Base-by-base conservation (phyloP, 2,888 invertebrate species). In the Torymus aiolomorphi region DNA sequence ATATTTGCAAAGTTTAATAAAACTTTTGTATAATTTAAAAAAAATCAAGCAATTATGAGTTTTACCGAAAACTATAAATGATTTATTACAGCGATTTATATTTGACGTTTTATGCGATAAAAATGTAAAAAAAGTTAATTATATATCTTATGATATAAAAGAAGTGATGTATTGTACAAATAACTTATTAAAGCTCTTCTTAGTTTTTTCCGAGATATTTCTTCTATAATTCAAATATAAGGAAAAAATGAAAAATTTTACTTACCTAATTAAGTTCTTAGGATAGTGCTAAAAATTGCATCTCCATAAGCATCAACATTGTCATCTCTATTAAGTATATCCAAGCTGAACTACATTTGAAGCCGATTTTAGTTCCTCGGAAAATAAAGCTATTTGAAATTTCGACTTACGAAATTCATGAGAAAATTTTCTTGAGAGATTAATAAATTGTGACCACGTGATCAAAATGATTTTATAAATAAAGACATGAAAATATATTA, bases 131-230 rank as follows among this genome's bases (percentile, higher is more conserved):
- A 54, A 24, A 20, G 59, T 63, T 72, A 20, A 59, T 65, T 66
- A 52, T 66, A 52, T 73, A 78, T 59, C 52, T 74, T 42, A 42
- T 42, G 42, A 66, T 42, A 56, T 77, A 54, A 70, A 62, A 4
- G 54, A 74, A 79, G 65, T 69, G 78, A 74, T 79, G 61, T 74
- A 78, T 74, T 79, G 74, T 79, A 79, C 69, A 79, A 79, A 74
- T 73, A 69, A 79, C 18, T 70, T 74, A 74, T 79, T 65, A 70
- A 69, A 31, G 31, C 63, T 79, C 24, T 63, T 12, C 61, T 78
- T 74, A 69, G 51, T 78, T 59, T 72, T 78, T 20, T 73, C 54
- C 54, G 67, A 62, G 49, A 69, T 65, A 13, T 73, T 61, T 72
- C 18, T 65, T 56, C 16, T 56, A 12, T 56, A 18, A 57, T 63